These are phyloP conservation scores for Lampropteryx suffumata DNA, from an alignment of 2,888 invertebrate species.

Conservation along the genomic window DNA sequence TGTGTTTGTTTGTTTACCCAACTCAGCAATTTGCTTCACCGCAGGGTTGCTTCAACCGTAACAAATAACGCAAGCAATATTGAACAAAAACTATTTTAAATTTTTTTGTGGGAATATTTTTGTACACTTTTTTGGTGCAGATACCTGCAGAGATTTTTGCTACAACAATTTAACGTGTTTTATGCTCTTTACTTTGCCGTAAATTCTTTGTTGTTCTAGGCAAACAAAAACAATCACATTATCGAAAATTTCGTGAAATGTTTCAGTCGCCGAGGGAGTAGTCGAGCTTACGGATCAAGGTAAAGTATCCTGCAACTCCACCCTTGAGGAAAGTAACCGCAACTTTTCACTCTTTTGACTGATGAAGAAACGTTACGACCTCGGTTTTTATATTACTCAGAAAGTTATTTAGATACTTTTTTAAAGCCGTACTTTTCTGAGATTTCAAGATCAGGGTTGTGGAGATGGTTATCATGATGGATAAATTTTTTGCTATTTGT, in stretches of 20 bases:
- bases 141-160: too few species aligned
- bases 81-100: too few species aligned
- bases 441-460: neutral
- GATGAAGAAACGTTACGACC: conserved; percentile 14
- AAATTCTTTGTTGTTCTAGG: neutral
- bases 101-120: too few species aligned
- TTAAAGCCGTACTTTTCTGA: too few species aligned
- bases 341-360: conserved; percentile 12
- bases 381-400: neutral
- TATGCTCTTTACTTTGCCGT: neutral
- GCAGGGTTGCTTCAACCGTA: too few species aligned
- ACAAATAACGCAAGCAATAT: too few species aligned
- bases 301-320: conserved; percentile 22
- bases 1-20: too few species aligned
- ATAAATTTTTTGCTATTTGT: neutral
- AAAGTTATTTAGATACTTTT: neutral
- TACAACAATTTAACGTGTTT: too few species aligned
- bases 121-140: too few species aligned
- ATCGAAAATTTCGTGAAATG: conserved; percentile 11
- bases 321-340: conserved; percentile 33
- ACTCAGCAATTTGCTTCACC: too few species aligned
- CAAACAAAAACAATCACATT: conserved; percentile 11
- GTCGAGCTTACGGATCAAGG: conserved; percentile 8
- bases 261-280: conserved; percentile 2
- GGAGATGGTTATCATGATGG: neutral